Evolutionary conservation across 2,113 vertebrate genomes (phyloP), one percentile per base, ranked within the genome.

Genomic region (Erythrocercus mccallii): DNA sequence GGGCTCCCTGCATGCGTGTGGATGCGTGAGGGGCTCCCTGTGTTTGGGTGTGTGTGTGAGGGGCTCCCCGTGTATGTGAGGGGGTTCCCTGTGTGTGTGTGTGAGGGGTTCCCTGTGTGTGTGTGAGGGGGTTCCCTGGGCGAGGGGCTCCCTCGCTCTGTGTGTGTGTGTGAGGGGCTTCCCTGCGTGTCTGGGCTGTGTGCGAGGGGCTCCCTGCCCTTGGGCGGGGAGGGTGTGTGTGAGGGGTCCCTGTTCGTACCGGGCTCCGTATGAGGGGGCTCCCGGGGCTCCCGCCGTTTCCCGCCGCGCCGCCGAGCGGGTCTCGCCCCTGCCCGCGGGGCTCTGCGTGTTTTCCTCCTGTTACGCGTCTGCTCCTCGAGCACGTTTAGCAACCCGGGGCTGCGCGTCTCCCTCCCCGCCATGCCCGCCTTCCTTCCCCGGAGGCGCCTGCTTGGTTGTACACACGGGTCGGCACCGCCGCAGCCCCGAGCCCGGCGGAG

Each of bases 251-350:
- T 13, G 35, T 30, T n/a, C 20, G 51, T 9, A 10, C 9, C 61
- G 44, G 31, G 13, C 5, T 38, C 22, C 15, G 14, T 22, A 6
- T 25, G 31, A 56, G 53, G 40, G 81, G 45, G 47, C 69, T 84
- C 30, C 54, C 9, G 37, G 38, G 30, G 50, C 30, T 56, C 45
- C 8, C 68, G 37, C 58, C 50, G 45, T 88, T 92, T 93, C 84
- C 80, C 96, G 72, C 97, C 89, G 94, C 91, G 82, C 80, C 86
- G 88, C 73, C 73, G 96, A 81, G 97, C 96, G 91, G 93, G 92
- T 94, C 73, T 88, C 86, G 94, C 88, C 91, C 64, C 90, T 82
- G 89, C 93, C 89, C 74, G 86, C 61, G 96, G 96, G 93, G 95
- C 93, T 87, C 89, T 64, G 93, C 91, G 96, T 94, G 92, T 90